These are phyloP conservation scores for Phocoena sinus DNA, from an alignment of 2,113 vertebrate species.

Conservation along the genomic window DNA sequence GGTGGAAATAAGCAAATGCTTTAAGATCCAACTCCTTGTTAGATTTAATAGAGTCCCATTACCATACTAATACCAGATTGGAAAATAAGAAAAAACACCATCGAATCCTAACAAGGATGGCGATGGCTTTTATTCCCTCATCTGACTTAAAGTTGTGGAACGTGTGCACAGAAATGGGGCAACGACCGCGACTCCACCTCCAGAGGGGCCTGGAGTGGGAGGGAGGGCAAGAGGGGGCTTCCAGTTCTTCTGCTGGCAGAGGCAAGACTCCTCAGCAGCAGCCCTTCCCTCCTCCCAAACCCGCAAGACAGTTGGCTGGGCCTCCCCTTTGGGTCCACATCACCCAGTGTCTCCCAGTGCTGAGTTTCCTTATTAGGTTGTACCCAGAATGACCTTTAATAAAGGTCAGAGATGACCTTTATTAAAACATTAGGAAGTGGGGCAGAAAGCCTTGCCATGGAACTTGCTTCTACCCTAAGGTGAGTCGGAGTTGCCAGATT, in stretches of 20 bases:
- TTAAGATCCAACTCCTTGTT: neutral
- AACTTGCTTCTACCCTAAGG: neutral
- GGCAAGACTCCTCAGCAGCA: neutral
- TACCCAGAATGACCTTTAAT: too few relatives aligned
- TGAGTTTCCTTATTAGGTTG: neutral
- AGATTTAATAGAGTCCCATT: neutral
- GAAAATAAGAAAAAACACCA: neutral
- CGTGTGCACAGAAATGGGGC: neutral
- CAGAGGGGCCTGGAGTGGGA: neutral
- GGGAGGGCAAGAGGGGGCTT: neutral
- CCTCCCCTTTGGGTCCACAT: neutral
- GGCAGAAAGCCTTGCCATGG: neutral
- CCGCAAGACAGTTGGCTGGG: neutral
- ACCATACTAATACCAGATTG: neutral
- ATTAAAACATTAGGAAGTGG: neutral
- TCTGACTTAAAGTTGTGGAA: neutral
- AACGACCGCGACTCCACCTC: neutral
- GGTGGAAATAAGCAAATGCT: slow-evolving; percentile 38
- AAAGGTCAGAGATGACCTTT: neutral
- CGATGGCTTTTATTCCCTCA: neutral
- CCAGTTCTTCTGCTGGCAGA: neutral
- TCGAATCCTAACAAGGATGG: neutral
- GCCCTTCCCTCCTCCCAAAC: neutral
- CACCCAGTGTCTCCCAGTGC: neutral
- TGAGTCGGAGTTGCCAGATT: neutral